Evolutionary conservation across 2,113 vertebrate species (phyloP).

Genomic region (Takifugu bimaculatus): DNA sequence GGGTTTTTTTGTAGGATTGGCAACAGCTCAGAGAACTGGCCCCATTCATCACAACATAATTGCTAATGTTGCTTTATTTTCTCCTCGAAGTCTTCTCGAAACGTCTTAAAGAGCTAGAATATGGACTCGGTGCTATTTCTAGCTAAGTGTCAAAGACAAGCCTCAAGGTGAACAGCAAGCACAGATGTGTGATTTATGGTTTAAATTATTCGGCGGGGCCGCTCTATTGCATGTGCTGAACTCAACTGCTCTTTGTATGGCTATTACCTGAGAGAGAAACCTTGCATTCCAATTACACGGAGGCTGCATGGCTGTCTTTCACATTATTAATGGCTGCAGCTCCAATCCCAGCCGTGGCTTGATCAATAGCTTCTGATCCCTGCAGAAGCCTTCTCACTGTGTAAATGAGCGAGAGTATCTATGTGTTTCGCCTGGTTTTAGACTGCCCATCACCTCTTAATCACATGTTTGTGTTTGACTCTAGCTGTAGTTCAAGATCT

Average conservation of each 20-base stretch:
- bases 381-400: conserved; percentile 14
- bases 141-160: conserved; percentile 42
- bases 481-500: too few relatives aligned
- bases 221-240: conserved; percentile 36
- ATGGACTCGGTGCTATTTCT: conserved; percentile 38
- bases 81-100: conserved; percentile 13
- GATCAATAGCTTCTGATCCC: conserved; percentile 49
- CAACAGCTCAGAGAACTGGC: conserved; percentile 2
- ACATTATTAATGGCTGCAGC: conserved; percentile 47
- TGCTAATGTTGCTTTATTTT: conserved; percentile 9
- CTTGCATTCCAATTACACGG: conserved; percentile 58
- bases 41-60: conserved; percentile 8
- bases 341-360: conserved; percentile 25
- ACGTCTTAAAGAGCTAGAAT: conserved; percentile 19
- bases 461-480: not conserved
- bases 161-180: conserved; percentile 54
- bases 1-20: not conserved
- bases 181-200: conserved; percentile 60
- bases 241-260: conserved; percentile 47
- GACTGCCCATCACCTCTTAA: not conserved
- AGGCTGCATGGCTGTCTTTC: conserved; percentile 56
- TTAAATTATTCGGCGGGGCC: conserved; percentile 55
- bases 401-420: not conserved
- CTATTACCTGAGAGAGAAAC: conserved; percentile 52
- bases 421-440: conserved; percentile 7